A percentile compares a stretch with the other conserved stretches of the same genome.
Conservation (phyloP, 1,140 invertebrate species). For the Eumaeus atala region DNA sequence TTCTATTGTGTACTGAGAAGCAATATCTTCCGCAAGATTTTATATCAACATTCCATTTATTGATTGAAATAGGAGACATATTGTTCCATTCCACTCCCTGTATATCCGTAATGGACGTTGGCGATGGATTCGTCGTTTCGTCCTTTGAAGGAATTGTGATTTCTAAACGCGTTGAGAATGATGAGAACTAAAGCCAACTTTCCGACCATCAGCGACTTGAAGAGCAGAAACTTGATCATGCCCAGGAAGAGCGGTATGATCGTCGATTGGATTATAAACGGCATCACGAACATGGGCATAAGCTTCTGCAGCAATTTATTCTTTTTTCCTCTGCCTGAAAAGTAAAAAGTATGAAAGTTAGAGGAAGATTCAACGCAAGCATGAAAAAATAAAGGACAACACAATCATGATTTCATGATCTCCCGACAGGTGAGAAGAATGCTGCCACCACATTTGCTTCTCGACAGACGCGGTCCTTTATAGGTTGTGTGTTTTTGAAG, state of each 20-base stretch:
- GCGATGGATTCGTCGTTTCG: constrained; percentile 52
- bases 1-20: too few relatives aligned
- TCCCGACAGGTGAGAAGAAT: too few relatives aligned
- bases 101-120: constrained; percentile 71
- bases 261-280: constrained; percentile 78
- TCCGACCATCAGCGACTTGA: constrained; percentile 78
- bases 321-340: constrained; percentile 72
- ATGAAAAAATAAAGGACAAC: too few relatives aligned
- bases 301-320: constrained; percentile 75
- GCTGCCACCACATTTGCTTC: too few relatives aligned
- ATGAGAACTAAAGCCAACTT: constrained; percentile 78
- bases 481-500: too few relatives aligned
- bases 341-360: constrained; percentile 7
- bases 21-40: too few relatives aligned
- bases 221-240: constrained; percentile 77
- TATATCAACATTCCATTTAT: not conserved
- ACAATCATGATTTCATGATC: too few relatives aligned
- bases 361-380: too few relatives aligned
- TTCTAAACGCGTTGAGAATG: constrained; percentile 76
- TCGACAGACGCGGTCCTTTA: too few relatives aligned
- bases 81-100: constrained; percentile 70
- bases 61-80: constrained; percentile 47
- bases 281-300: constrained; percentile 77
- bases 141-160: constrained; percentile 62
- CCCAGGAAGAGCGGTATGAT: constrained; percentile 78